Percentiles rank a stretch among this genome's conserved stretches.
These are phyloP conservation scores for Conopomorpha cramerella DNA, from an alignment of 1,140 invertebrate genomes.

Conservation along the genomic window DNA sequence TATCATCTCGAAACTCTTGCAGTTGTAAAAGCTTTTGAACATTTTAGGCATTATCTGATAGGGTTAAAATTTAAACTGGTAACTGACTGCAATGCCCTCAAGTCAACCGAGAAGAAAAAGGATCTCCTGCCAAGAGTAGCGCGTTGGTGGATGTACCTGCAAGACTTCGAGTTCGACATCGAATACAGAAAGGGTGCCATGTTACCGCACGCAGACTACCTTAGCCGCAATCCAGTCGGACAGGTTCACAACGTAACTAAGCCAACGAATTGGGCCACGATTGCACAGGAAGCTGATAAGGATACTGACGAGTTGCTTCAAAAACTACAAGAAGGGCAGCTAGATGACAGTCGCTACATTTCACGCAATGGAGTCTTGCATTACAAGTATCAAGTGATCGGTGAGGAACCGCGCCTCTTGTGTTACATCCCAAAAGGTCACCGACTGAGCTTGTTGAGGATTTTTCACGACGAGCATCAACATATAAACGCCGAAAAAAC, in stretches of 20 bases:
- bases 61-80: slow-evolving; percentile 28
- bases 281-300: not conserved
- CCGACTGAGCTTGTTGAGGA: slow-evolving; percentile 6
- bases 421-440: not conserved
- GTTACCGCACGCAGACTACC: slow-evolving; percentile 16
- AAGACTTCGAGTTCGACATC: no score
- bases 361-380: not conserved
- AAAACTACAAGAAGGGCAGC: not conserved
- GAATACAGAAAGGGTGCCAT: slow-evolving; percentile 17
- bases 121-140: slow-evolving; percentile 13
- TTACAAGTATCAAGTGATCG: not conserved
- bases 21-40: slow-evolving; percentile 14
- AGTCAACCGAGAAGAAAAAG: slow-evolving; percentile 15
- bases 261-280: not conserved
- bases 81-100: no score
- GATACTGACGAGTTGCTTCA: not conserved
- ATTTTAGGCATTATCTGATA: slow-evolving; percentile 21
- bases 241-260: no score
- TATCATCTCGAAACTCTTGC: slow-evolving; percentile 21
- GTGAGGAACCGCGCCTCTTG: not conserved
- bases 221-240: slow-evolving; percentile 14
- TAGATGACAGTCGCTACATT: not conserved
- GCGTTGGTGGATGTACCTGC: slow-evolving; percentile 19
- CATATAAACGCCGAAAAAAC: slow-evolving; percentile 10
- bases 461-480: slow-evolving; percentile 11